A percentile compares a stretch with the other conserved stretches of the same genome.
Conservation (phyloP, 2,888 invertebrate genomes). For the Callyntrura sp. region DNA sequence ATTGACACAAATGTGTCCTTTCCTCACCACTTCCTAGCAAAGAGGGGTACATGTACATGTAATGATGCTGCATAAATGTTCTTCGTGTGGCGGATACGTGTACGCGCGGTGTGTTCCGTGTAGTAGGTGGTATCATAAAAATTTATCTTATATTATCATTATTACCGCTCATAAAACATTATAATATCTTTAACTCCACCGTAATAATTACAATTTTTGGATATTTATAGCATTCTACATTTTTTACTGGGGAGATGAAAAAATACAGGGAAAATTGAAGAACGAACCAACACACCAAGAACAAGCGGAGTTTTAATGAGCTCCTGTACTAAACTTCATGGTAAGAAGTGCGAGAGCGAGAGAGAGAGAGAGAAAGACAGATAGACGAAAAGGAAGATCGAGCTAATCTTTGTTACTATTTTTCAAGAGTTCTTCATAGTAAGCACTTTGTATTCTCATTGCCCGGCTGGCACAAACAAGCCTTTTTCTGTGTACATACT, state of each 20-base stretch:
- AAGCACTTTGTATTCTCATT: neutral
- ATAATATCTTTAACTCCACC: conserved; percentile 31
- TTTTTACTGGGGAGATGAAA: conserved; percentile 8
- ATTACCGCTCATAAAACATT: conserved; percentile 61
- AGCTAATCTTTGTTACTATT: neutral
- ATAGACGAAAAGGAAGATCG: neutral
- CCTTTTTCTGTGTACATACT: neutral
- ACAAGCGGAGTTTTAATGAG: conserved; percentile 55
- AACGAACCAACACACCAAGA: neutral
- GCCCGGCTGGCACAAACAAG: no score
- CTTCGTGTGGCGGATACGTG: neutral
- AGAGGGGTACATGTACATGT: neutral
- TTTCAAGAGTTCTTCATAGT: neutral
- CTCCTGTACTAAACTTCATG: conserved; percentile 32
- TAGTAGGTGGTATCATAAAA: conserved; percentile 5
- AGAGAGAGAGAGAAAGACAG: conserved; percentile 8
- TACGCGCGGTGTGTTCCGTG: neutral
- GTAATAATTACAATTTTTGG: conserved; percentile 60
- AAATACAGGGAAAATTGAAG: neutral
- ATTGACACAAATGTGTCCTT: conserved; percentile 38
- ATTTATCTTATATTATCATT: conserved; percentile 54
- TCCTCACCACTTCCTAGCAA: neutral
- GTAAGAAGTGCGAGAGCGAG: neutral
- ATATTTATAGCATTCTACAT: conserved; percentile 51
- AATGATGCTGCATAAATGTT: neutral